Percentiles rank a stretch among this genome's conserved stretches.
Conservation (phyloP, 1,140 invertebrate species). For the Acyrthosiphon pisum region DNA sequence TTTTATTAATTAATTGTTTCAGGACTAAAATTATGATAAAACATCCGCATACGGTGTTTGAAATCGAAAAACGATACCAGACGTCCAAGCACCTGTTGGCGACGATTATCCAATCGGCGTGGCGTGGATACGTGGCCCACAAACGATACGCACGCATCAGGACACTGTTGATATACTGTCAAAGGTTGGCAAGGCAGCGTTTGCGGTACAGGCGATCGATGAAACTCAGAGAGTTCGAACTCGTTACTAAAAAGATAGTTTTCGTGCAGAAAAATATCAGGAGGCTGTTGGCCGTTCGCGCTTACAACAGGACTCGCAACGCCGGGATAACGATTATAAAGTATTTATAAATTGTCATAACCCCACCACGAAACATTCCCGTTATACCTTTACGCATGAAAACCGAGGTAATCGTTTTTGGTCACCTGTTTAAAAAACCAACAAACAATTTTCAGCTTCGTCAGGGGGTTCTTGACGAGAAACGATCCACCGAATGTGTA, state of each 20-base stretch:
- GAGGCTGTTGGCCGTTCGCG: slow-evolving; percentile 36
- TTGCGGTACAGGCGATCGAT: not conserved
- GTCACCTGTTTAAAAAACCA: not conserved
- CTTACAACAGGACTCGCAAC: not conserved
- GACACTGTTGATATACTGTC: not conserved
- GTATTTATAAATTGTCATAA: not conserved
- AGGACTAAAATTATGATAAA: slow-evolving; percentile 48
- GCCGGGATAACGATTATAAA: not conserved
- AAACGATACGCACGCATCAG: not conserved
- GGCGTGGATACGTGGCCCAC: slow-evolving; percentile 2
- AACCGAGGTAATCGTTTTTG: not conserved
- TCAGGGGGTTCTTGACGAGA: slow-evolving; percentile 1
- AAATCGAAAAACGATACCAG: slow-evolving; percentile 43
- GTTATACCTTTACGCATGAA: too few species aligned
- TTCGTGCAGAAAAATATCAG: slow-evolving; percentile 32
- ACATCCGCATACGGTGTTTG: slow-evolving; percentile 18
- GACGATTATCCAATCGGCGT: not conserved
- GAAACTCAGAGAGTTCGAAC: not conserved
- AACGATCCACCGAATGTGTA: slow-evolving; percentile 34
- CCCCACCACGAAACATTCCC: too few species aligned
- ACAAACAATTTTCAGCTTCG: slow-evolving; percentile 29
- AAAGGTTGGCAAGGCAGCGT: not conserved
- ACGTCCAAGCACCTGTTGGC: not conserved
- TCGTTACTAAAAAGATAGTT: not conserved
- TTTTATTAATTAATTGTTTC: not conserved